Evolutionary conservation across 37 sponge, comb jelly and placozoan species (phyloP).

Genomic region (Theonella swinhoei): DNA sequence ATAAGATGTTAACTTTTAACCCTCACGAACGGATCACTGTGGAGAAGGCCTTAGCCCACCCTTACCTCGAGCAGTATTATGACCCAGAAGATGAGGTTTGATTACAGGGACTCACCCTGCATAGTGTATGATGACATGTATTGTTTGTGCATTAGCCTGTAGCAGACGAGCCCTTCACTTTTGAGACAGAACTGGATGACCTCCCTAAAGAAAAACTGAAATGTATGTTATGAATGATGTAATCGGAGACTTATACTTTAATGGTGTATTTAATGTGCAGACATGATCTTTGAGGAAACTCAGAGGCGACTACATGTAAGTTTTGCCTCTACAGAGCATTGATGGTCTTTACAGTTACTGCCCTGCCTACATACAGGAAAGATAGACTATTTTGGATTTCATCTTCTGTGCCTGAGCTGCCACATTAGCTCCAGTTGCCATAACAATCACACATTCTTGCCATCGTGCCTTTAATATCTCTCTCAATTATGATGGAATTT

Average conservation of each 20-base stretch:
- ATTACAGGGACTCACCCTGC: too few species aligned
- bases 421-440: neutral
- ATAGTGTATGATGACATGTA: neutral
- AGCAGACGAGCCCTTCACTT: conserved; percentile 91
- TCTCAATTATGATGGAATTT: too few species aligned
- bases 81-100: conserved; percentile 96
- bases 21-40: conserved; percentile 93
- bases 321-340: too few species aligned
- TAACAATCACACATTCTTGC: neutral
- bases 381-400: neutral
- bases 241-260: neutral
- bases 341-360: too few species aligned
- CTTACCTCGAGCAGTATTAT: conserved; percentile 97
- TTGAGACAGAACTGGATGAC: conserved; percentile 96
- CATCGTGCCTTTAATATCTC: too few species aligned
- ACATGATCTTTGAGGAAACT: conserved; percentile 79
- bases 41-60: conserved; percentile 90
- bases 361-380: too few species aligned
- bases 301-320: neutral
- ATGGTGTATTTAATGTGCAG: conserved; percentile 7
- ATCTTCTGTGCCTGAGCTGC: neutral
- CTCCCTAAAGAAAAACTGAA: conserved; percentile 94
- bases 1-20: conserved; percentile 97
- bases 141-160: conserved; percentile 73
- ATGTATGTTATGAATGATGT: conserved; percentile 32